These are phyloP conservation scores for Hylomyscus alleni DNA, from an alignment of 2,797 vertebrate genomes.

Conservation along the genomic window DNA sequence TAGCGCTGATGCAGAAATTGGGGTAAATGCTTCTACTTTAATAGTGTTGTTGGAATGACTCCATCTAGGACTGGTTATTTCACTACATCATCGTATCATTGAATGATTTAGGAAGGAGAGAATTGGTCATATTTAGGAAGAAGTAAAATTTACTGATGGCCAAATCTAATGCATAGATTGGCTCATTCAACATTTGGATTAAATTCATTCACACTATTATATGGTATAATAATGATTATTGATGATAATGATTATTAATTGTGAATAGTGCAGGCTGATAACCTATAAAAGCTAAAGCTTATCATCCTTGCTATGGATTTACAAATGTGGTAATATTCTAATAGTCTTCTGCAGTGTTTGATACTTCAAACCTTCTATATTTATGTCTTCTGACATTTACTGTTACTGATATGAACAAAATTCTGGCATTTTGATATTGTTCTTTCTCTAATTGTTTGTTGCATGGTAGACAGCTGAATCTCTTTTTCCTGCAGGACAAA, in stretches of 20 bases:
- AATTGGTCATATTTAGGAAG: background rate
- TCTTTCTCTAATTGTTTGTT: background rate
- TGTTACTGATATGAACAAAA: background rate
- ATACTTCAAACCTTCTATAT: background rate
- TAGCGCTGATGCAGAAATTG: background rate
- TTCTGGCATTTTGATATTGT: background rate
- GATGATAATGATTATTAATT: background rate
- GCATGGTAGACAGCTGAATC: background rate
- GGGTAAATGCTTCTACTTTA: background rate
- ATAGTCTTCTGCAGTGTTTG: background rate
- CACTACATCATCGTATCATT: background rate
- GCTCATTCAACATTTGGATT: background rate
- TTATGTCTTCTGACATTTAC: constrained; percentile 3
- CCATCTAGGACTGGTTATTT: background rate
- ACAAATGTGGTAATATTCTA: background rate
- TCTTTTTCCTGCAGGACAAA: background rate
- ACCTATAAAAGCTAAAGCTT: background rate
- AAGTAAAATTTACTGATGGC: background rate
- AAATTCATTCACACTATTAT: background rate
- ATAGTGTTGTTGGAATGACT: background rate
- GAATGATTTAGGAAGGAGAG: background rate
- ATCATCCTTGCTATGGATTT: background rate
- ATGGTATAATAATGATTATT: background rate
- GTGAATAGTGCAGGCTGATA: background rate
- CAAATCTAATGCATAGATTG: background rate